Percentiles rank a stretch among this genome's conserved stretches.
Evolutionary conservation across 35 echinoderm and acorn worm genomes (phyloP).

Genomic region (Lytechinus pictus): DNA sequence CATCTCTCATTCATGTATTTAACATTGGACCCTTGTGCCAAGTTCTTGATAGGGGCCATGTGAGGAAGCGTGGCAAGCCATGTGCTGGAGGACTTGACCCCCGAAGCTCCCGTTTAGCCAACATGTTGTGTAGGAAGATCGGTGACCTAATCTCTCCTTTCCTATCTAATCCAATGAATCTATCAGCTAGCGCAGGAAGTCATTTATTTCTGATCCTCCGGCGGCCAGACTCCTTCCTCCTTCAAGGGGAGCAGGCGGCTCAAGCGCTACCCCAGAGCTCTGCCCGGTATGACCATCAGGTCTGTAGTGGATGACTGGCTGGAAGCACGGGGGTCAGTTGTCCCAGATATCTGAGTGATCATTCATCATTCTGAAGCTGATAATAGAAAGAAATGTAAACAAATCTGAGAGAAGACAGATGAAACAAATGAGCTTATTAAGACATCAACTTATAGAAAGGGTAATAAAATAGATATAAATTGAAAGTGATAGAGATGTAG

Average conservation of each 20-base stretch:
- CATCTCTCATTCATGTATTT: conserved; percentile 3
- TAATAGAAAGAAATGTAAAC: neutral
- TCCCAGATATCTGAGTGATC: neutral
- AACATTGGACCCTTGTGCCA: neutral
- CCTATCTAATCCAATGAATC: conserved; percentile 40
- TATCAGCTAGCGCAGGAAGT: conserved; percentile 29
- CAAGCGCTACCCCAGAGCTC: neutral
- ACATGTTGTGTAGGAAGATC: neutral
- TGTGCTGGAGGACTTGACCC: neutral
- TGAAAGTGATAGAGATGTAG: neutral
- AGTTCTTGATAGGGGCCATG: neutral
- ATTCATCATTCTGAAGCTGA: neutral
- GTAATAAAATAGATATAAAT: neutral
- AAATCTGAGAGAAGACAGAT: neutral
- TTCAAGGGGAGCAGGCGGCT: neutral
- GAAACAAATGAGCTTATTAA: neutral
- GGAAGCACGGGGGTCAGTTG: neutral
- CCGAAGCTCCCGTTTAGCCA: neutral
- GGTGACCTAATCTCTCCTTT: conserved; percentile 22
- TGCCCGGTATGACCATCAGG: neutral
- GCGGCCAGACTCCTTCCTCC: conserved; percentile 14
- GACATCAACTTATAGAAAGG: neutral
- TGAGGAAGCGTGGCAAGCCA: neutral
- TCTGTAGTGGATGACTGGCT: neutral
- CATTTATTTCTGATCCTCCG: conserved; percentile 29